These are phyloP conservation scores for Melanotaenia trifasciata DNA, from an alignment of 2,797 vertebrate species.

Conservation along the genomic window DNA sequence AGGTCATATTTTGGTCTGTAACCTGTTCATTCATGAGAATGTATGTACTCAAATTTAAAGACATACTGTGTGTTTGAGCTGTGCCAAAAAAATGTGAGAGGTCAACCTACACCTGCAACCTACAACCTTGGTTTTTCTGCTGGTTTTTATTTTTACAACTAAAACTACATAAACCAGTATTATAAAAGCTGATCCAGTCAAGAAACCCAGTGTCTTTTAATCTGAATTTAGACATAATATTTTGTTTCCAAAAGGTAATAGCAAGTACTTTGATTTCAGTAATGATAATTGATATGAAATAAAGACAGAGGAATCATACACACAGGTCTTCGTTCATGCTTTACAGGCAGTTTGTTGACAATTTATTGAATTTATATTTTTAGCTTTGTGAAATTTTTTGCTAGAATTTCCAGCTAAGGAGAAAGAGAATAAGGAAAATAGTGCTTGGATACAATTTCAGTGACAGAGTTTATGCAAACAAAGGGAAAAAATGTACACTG, in stretches of 20 bases:
- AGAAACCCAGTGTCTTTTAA: not conserved
- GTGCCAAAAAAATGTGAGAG: constrained; percentile 3
- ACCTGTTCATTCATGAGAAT: constrained; percentile 20
- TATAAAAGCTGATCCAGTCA: not conserved
- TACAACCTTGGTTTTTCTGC: not conserved
- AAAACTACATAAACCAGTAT: not conserved
- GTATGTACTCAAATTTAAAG: not conserved
- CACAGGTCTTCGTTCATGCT: not conserved
- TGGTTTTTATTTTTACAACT: not conserved
- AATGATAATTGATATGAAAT: not conserved
- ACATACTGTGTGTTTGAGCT: constrained; percentile 5
- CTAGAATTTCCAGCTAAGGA: not conserved
- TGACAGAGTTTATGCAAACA: not conserved
- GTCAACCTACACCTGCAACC: not conserved
- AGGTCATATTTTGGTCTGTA: constrained; percentile 26
- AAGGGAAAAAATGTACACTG: not conserved
- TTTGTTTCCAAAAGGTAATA: constrained; percentile 9
- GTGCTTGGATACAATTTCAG: not conserved
- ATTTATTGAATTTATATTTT: constrained; percentile 1
- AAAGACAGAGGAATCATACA: not conserved
- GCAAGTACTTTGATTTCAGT: constrained; percentile 16
- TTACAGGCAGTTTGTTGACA: not conserved
- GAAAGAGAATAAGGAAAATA: not conserved
- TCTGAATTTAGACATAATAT: not conserved
- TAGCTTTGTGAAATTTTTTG: not conserved